phyloP scores from a whole-genome alignment of 2,888 invertebrate genomes.

The Agapostemon virescens region DNA sequence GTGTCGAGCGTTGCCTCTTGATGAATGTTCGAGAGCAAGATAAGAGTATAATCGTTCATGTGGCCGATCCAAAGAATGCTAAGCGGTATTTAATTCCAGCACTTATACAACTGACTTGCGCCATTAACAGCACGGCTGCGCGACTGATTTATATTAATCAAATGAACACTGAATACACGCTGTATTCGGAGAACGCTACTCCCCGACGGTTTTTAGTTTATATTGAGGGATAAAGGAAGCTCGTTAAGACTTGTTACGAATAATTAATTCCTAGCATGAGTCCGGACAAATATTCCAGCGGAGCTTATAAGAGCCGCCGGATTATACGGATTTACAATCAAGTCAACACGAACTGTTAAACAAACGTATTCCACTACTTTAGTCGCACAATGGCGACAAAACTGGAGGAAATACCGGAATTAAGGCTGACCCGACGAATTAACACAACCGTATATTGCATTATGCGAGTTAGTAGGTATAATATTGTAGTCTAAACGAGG shows the following conservation, averaged over 20 bases:
- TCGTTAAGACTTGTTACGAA: slow-evolving; percentile 55
- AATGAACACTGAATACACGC: slow-evolving; percentile 37
- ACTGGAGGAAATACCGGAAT: background rate
- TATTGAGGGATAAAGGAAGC: slow-evolving; percentile 54
- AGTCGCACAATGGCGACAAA: background rate
- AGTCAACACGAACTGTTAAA: background rate
- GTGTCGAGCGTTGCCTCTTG: slow-evolving; percentile 29
- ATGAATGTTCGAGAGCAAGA: slow-evolving; percentile 54
- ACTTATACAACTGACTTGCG: slow-evolving; percentile 63
- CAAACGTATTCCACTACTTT: background rate
- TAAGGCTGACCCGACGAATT: background rate
- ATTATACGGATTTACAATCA: slow-evolving; percentile 38
- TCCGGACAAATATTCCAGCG: slow-evolving; percentile 15
- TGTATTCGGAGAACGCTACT: slow-evolving; percentile 46
- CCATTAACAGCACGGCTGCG: slow-evolving; percentile 55
- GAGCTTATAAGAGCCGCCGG: background rate
- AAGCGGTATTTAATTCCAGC: slow-evolving; percentile 66
- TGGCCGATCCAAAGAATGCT: slow-evolving; percentile 59
- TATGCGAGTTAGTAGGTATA: background rate
- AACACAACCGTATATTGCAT: background rate
- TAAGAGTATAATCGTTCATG: slow-evolving; percentile 62
- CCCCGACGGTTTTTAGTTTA: slow-evolving; percentile 20
- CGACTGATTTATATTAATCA: slow-evolving; percentile 68
- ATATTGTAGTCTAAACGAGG: background rate
- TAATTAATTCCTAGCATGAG: slow-evolving; percentile 57